Base-by-base conservation (phyloP, 2,797 vertebrate species). In the Hozukius guyotensis region DNA sequence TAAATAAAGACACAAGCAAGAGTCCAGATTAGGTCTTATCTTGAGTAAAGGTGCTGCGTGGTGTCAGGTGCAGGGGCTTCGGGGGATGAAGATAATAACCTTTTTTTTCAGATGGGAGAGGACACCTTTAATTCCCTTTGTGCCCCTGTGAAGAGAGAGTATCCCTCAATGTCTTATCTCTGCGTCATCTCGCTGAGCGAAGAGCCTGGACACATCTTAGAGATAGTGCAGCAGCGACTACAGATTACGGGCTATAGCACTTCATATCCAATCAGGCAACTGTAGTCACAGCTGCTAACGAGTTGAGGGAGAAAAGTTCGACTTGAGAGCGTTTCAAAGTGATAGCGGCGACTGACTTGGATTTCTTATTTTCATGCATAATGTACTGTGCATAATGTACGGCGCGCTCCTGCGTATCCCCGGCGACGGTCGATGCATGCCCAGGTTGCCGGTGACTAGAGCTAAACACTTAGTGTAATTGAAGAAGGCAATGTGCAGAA, bases 21-120 rank as follows among this genome's bases (percentile, higher is more conserved):
- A 88, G 89, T 92, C 90, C 85, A 95, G 95, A 95, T 95, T 94
- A 94, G 92, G 91, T 95, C 92, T 94, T 96, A 94, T 96, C 94
- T 95, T 92, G 90, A 93, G 89, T 92, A 92, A 95, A 93, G 92
- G 92, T 93, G 91, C 87, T 83, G 81, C 77, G 75, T 85, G 88
- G 85, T 90, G 90, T 95, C 90, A 94, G 92, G 87, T 91, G 88
- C 80, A 86, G 85, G 70, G 81, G 82, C 82, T 68, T 85, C 84
- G 85, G 93, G 92, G 92, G 36, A 94, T 94, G 91, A 90, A 94
- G 93, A 95, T 95, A 93, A 95, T 92, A 94, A 92, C 89, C 85
- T 86, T 91, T 91, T 89, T 78, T 79, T 60, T 62, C 60, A 78
- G 75, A 87, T 83, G 86, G 86, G 78, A 90, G 92, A 94, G 90